Evolutionary conservation across 2,888 invertebrate genomes (phyloP).

Genomic region (Pinctada fucata): DNA sequence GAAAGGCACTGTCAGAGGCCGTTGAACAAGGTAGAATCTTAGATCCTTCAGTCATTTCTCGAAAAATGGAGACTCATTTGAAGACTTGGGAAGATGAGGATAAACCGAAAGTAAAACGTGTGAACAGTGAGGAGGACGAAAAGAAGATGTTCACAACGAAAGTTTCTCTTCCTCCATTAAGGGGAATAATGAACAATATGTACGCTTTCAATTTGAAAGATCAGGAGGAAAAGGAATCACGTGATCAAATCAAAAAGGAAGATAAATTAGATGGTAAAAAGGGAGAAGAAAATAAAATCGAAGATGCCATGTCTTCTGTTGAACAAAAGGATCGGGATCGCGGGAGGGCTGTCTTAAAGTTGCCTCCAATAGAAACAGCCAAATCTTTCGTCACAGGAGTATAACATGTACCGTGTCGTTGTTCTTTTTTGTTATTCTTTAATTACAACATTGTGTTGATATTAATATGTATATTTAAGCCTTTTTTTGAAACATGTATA

Average conservation of each 20-base stretch:
- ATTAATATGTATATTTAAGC: too few relatives aligned
- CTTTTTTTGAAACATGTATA: too few relatives aligned
- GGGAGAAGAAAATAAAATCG: background rate
- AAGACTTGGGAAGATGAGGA: conserved; percentile 43
- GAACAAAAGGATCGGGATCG: background rate
- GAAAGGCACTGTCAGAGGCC: conserved; percentile 52
- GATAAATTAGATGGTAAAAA: background rate
- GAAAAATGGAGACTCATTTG: conserved; percentile 50
- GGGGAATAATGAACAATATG: conserved; percentile 32
- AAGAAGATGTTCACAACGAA: conserved; percentile 29
- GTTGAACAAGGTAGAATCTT: conserved; percentile 55
- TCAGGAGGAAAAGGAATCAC: background rate
- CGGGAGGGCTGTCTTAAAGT: conserved; percentile 20
- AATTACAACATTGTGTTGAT: too few relatives aligned
- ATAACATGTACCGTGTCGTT: too few relatives aligned
- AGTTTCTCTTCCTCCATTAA: conserved; percentile 26
- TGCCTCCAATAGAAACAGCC: conserved; percentile 38
- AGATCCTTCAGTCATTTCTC: conserved; percentile 40
- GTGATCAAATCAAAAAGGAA: background rate
- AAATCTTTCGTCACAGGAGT: conserved; percentile 26
- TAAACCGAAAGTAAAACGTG: background rate
- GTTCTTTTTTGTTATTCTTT: too few relatives aligned
- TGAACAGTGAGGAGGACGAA: conserved; percentile 6
- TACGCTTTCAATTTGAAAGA: conserved; percentile 27
- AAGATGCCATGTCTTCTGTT: background rate